Conservation (phyloP, 2,888 invertebrate genomes). For the Oligia strigilis region DNA sequence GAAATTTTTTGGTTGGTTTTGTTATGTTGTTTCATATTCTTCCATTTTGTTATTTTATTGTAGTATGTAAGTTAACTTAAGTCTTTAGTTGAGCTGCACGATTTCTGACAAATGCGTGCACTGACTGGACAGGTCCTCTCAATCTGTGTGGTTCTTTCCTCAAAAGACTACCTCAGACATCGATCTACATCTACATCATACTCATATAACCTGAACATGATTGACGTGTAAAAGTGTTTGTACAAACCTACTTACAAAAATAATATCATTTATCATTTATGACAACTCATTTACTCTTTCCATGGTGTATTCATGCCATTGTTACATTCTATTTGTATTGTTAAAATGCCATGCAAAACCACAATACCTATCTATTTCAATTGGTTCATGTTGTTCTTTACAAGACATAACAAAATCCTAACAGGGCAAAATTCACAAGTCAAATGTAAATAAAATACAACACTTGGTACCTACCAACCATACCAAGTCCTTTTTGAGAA, state of each 20-base stretch:
- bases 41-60: not conserved
- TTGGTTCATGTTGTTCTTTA: not conserved
- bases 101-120: no score
- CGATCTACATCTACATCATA: no score
- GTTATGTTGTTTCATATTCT: not conserved
- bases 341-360: not conserved
- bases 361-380: not conserved
- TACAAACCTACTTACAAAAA: no score
- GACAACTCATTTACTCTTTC: not conserved
- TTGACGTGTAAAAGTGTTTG: no score
- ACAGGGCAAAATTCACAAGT: not conserved
- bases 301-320: slow-evolving; percentile 21
- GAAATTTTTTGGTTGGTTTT: not conserved
- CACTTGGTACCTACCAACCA: not conserved
- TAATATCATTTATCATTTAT: no score
- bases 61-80: not conserved
- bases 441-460: slow-evolving; percentile 4
- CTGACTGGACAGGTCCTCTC: no score
- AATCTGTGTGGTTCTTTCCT: no score
- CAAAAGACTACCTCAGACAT: no score
- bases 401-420: not conserved
- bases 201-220: no score
- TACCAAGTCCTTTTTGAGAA: slow-evolving; percentile 1
- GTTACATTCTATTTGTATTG: slow-evolving; percentile 25
- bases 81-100: no score